Percentiles rank a stretch among this genome's conserved stretches.
Conservation (phyloP, 2,797 vertebrate genomes). For the Antrozous pallidus region DNA sequence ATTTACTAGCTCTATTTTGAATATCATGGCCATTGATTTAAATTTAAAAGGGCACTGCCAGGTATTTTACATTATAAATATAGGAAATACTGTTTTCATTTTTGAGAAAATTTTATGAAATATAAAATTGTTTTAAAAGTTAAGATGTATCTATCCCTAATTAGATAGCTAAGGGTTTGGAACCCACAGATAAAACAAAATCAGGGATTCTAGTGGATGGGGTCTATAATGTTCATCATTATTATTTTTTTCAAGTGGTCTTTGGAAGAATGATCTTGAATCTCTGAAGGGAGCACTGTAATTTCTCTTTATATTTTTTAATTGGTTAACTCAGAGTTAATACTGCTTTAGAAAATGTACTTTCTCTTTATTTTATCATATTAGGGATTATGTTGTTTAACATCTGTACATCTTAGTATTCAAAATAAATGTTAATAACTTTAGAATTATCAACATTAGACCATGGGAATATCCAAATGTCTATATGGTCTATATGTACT, state of each 20-base stretch:
- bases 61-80: not conserved
- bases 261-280: constrained; percentile 16
- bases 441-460: not conserved
- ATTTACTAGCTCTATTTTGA: not conserved
- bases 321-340: not conserved
- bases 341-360: not conserved
- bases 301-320: constrained; percentile 42
- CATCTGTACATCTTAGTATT: not conserved
- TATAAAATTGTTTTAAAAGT: not conserved
- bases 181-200: not conserved
- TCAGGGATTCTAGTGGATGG: not conserved
- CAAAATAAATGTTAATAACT: constrained; percentile 10
- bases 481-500: not conserved
- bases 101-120: constrained; percentile 9
- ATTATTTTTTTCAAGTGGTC: not conserved
- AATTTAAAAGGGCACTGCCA: not conserved
- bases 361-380: constrained; percentile 15
- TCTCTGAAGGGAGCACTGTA: not conserved
- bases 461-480: not conserved
- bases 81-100: constrained; percentile 33
- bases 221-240: not conserved
- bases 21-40: not conserved
- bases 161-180: not conserved
- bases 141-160: not conserved
- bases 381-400: not conserved